Evolutionary conservation across 1,140 invertebrate genomes (phyloP).

Genomic region (Euura lappo): DNA sequence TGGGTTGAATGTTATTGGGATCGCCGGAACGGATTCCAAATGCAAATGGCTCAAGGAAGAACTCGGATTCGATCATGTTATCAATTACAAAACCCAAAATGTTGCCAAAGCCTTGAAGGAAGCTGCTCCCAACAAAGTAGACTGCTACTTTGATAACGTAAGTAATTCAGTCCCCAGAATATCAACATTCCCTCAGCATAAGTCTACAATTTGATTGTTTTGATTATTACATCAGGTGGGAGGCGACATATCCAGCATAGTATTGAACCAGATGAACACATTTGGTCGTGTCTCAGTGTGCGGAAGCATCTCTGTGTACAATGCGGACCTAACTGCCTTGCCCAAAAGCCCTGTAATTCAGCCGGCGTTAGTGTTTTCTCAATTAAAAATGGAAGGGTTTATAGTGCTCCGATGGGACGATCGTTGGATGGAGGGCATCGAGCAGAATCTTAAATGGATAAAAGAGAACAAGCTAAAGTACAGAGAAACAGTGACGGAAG

Average conservation of each 20-base stretch:
- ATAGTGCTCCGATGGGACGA: slow-evolving; percentile 59
- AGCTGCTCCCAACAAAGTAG: slow-evolving; percentile 61
- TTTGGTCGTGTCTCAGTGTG: slow-evolving; percentile 69
- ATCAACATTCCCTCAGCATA: too few species aligned
- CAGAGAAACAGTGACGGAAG: slow-evolving; percentile 66
- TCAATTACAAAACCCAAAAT: slow-evolving; percentile 67
- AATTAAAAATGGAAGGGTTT: slow-evolving; percentile 71
- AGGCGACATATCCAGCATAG: slow-evolving; percentile 50
- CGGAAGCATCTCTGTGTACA: slow-evolving; percentile 60
- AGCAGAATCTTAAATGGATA: slow-evolving; percentile 65
- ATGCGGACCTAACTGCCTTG: slow-evolving; percentile 26
- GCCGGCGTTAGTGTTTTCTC: slow-evolving; percentile 58
- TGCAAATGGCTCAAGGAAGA: slow-evolving; percentile 66
- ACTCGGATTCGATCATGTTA: slow-evolving; percentile 67
- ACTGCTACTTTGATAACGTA: slow-evolving; percentile 67
- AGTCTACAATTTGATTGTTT: background rate
- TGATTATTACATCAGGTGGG: slow-evolving; percentile 46
- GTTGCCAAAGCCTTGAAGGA: slow-evolving; percentile 58
- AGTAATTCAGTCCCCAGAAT: slow-evolving; percentile 19
- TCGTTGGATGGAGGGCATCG: slow-evolving; percentile 62
- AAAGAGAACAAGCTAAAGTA: slow-evolving; percentile 67
- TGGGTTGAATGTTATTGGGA: slow-evolving; percentile 65
- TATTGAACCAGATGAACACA: slow-evolving; percentile 52
- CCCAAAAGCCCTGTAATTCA: slow-evolving; percentile 60
- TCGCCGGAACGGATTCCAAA: slow-evolving; percentile 68